These are phyloP conservation scores for Oenanthe melanoleuca DNA, from an alignment of 2,113 vertebrate genomes.

Conservation along the genomic window DNA sequence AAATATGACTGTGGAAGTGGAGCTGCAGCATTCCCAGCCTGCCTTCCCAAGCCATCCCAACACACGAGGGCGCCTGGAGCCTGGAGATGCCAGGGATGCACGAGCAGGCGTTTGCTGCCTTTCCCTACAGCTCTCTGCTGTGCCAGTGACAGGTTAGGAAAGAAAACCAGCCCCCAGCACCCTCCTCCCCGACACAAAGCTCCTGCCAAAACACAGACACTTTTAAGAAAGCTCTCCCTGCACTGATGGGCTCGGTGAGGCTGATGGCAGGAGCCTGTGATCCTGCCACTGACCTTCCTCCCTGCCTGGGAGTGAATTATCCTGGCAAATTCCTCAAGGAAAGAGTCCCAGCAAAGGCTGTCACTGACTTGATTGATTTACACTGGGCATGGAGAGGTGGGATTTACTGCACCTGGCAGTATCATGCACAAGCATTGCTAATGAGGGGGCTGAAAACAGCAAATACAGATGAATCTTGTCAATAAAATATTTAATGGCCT, in stretches of 20 bases:
- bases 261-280: neutral
- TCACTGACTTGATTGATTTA: constrained; percentile 36
- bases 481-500: constrained; percentile 31
- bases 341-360: neutral
- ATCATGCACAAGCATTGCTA: constrained; percentile 22
- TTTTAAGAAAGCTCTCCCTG: neutral
- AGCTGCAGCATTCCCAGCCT: neutral
- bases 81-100: neutral
- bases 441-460: constrained; percentile 28
- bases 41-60: neutral
- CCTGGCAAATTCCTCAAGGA: constrained; percentile 7
- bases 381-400: neutral
- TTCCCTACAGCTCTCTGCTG: neutral
- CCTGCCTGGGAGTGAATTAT: neutral
- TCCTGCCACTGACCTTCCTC: neutral
- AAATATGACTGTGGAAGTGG: neutral
- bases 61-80: constrained; percentile 70
- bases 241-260: neutral
- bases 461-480: constrained; percentile 34
- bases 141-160: neutral
- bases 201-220: neutral
- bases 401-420: constrained; percentile 51
- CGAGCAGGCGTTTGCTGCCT: neutral
- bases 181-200: neutral
- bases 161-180: constrained; percentile 14